phyloP scores from a whole-genome alignment of 1,140 invertebrate genomes.

The Uloborus diversus region DNA sequence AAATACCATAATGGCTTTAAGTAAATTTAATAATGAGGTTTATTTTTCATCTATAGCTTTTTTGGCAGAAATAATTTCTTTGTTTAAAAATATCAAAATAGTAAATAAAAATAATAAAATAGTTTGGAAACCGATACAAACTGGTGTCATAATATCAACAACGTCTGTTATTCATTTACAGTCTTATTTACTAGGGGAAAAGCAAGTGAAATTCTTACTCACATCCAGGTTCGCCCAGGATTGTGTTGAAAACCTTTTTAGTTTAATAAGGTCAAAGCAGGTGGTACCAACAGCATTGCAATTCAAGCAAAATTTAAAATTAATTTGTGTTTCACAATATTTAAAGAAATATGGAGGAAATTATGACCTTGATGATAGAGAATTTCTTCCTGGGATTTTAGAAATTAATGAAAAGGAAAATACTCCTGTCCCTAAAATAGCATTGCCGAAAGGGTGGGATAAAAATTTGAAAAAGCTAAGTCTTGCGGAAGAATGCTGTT shows the following conservation, averaged over 20 bases:
- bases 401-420: not conserved
- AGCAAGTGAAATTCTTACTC: not conserved
- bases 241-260: not conserved
- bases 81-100: not conserved
- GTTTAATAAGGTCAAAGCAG: not conserved
- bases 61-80: not conserved
- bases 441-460: not conserved
- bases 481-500: not conserved
- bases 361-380: not conserved
- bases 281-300: constrained; percentile 1
- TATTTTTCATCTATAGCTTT: not conserved
- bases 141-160: not conserved
- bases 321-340: not conserved
- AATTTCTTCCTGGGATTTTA: not conserved
- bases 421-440: not conserved
- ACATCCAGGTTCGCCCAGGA: not conserved
- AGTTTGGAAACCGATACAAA: not conserved
- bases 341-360: not conserved
- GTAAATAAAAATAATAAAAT: constrained; percentile 1
- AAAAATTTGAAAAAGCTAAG: not conserved
- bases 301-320: not conserved
- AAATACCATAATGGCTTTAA: not conserved
- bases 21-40: not conserved
- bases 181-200: not conserved
- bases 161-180: not conserved